A percentile compares a stretch with the other conserved stretches of the same genome.
Conservation (phyloP, 2,888 invertebrate genomes). For the Sminthurides aquaticus region DNA sequence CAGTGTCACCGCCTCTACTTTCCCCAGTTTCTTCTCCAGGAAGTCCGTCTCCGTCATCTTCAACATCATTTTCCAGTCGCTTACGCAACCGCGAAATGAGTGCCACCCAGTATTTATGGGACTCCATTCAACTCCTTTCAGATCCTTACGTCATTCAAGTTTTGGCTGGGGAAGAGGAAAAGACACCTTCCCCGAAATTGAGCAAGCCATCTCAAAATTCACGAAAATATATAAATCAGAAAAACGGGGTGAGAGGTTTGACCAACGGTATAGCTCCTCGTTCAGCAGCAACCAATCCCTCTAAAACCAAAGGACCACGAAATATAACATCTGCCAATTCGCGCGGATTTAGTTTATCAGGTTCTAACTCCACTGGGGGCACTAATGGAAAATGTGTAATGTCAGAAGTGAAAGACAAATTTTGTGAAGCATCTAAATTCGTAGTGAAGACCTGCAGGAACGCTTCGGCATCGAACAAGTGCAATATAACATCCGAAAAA, state of each 20-base stretch:
- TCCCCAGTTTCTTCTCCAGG: constrained; percentile 1
- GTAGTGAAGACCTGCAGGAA: not conserved
- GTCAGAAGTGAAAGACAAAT: not conserved
- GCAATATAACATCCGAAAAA: not conserved
- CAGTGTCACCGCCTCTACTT: constrained; percentile 16
- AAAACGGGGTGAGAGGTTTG: not conserved
- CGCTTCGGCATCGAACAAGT: not conserved
- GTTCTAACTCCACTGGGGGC: not conserved
- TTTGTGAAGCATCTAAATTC: not conserved
- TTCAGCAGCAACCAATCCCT: not conserved
- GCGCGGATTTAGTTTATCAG: not conserved
- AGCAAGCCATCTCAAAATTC: not conserved
- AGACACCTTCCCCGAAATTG: not conserved
- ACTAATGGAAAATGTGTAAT: not conserved
- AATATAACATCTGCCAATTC: not conserved
- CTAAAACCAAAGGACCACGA: not conserved
- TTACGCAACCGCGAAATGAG: constrained; percentile 24
- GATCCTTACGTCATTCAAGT: constrained; percentile 41
- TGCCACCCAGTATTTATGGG: constrained; percentile 42
- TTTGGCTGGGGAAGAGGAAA: constrained; percentile 28
- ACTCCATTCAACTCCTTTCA: constrained; percentile 38
- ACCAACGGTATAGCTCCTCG: not conserved
- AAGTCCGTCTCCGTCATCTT: constrained; percentile 12
- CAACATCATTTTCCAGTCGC: constrained; percentile 5
- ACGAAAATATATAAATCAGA: not conserved